Evolutionary conservation across 1,140 invertebrate species (phyloP), one percentile per base, ranked within the genome.

Genomic region (Drosophila oshimai): DNA sequence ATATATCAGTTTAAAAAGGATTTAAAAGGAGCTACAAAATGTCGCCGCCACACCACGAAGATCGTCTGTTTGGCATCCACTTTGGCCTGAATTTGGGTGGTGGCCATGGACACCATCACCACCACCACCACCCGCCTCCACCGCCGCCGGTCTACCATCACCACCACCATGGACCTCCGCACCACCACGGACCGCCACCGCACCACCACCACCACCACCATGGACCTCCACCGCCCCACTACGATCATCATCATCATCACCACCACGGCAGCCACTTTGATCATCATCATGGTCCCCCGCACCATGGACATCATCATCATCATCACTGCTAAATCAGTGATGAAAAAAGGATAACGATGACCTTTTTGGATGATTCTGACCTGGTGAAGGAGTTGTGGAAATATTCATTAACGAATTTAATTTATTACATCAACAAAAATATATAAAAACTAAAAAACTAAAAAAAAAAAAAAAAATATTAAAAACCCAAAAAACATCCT

Each of bases 41-140:
- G 79, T n/a, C 79, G 53, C 79, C 79, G 24, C 79, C 79, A 74
- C 62, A 60, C 17, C 49, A 70, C 62, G 42, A 83, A 12, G 50
- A 84, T 31, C 75, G 79, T 29, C 61, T 86, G 6, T 84, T 86
- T n/a, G 80, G 80, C 36, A 80, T 84, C 28, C 75, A 79, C 3
- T 18, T 84, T 5, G 80, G 80, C 2, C 17, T 84, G 45, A 42
- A 53, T 22, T 9, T 84, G 42, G 80, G 79, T 9, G 64, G 68
- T 4, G 64, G 68, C 4, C 57, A 74, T 24, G 50, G 54, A 20
- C 53, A 69, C 6, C 75, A 71, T 15, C 70, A 78, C 10, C 67
- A 73, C n/a, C 55, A 72, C 6, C 71, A 80, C 15, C 64, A 51
- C 50, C 29, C 69, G 31, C 44, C 77, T 50, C 49, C 68, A 4